These are phyloP conservation scores for Steinernema khuongi DNA, from an alignment of 1,140 invertebrate species.

Conservation along the genomic window DNA sequence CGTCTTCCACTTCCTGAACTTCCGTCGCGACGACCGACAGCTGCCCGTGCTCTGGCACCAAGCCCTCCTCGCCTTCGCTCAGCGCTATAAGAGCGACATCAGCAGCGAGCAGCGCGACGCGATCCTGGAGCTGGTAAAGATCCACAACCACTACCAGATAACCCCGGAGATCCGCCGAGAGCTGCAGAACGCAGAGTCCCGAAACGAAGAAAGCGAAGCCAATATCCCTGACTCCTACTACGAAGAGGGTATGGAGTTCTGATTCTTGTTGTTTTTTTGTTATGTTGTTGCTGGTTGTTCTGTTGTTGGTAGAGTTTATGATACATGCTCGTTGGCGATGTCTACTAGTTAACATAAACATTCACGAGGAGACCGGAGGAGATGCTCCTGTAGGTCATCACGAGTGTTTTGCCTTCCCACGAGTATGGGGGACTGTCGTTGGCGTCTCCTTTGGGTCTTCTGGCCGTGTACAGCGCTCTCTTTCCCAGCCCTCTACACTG, in stretches of 20 bases:
- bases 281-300: background rate
- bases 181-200: conserved; percentile 22
- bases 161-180: conserved; percentile 37
- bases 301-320: background rate
- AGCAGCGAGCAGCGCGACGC: conserved; percentile 46
- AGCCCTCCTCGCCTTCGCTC: conserved; percentile 82
- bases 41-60: conserved; percentile 96
- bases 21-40: conserved; percentile 52
- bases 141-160: conserved; percentile 41
- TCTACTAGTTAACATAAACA: background rate
- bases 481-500: background rate
- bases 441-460: background rate
- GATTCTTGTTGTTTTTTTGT: conserved; percentile 10
- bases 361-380: background rate
- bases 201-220: conserved; percentile 21
- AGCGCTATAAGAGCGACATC: conserved; percentile 71
- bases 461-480: background rate
- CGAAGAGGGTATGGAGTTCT: conserved; percentile 32
- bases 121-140: conserved; percentile 50
- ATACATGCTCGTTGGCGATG: background rate
- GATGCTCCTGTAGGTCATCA: background rate
- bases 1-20: conserved; percentile 77
- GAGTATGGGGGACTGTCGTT: background rate
- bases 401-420: background rate
- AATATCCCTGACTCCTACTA: background rate